phyloP scores from a whole-genome alignment of 2,888 invertebrate genomes.

The Latheticus oryzae region DNA sequence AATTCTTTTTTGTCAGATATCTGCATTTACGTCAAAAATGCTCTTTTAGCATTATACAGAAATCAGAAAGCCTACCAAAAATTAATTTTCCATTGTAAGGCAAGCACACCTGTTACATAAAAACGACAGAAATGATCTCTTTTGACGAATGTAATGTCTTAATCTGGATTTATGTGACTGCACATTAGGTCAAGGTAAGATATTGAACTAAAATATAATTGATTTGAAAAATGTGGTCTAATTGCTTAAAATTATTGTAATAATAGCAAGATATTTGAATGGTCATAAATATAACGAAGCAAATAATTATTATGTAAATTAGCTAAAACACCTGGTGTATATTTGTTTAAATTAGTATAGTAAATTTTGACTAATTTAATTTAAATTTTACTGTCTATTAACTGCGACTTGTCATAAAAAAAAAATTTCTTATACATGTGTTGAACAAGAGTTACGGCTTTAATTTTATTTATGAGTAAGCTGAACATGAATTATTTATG shows the following conservation, averaged over 20 bases:
- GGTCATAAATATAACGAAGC: conserved; percentile 15
- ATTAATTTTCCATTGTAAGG: too few species aligned
- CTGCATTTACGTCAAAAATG: too few species aligned
- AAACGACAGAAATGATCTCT: not conserved
- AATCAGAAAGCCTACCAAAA: too few species aligned
- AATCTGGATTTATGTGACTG: too few species aligned
- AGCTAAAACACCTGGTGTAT: conserved; percentile 17
- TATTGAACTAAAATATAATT: conserved; percentile 10
- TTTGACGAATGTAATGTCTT: not conserved
- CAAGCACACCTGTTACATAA: too few species aligned
- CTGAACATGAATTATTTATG: conserved; percentile 28
- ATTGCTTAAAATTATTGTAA: too few species aligned
- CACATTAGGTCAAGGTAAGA: conserved; percentile 19
- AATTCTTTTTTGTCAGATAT: too few species aligned
- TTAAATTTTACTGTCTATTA: conserved; percentile 18
- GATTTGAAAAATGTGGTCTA: conserved; percentile 9
- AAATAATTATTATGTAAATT: conserved; percentile 28
- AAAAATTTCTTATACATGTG: conserved; percentile 13
- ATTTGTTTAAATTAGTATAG: conserved; percentile 8
- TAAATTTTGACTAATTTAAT: conserved; percentile 22
- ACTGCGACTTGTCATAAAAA: conserved; percentile 5
- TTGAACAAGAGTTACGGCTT: conserved; percentile 22
- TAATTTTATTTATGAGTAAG: conserved; percentile 26
- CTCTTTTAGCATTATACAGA: too few species aligned
- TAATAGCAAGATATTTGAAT: too few species aligned